These are phyloP conservation scores for Nipponia nippon DNA, from an alignment of 2,113 vertebrate genomes.

Conservation along the genomic window DNA sequence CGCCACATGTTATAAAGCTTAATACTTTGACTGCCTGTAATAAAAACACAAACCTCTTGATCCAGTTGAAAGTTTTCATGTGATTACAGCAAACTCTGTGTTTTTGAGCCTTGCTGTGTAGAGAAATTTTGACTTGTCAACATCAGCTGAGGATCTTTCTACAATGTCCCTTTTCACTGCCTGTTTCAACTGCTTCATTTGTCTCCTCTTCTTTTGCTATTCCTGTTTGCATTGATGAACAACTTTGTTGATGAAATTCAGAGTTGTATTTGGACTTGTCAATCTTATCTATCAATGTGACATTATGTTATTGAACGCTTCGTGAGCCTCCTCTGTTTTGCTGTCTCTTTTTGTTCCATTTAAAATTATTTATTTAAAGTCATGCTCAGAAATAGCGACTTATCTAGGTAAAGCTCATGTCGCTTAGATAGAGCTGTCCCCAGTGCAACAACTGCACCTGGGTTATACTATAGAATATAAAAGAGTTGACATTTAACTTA, in stretches of 20 bases:
- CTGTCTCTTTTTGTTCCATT: not conserved
- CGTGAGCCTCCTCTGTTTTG: not conserved
- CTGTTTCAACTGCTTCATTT: not conserved
- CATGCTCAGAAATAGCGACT: not conserved
- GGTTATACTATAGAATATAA: not conserved
- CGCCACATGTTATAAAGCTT: not conserved
- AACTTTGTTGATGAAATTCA: not conserved
- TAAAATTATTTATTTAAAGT: not conserved
- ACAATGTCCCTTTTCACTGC: not conserved
- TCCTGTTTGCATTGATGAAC: not conserved
- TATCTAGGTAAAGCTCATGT: not conserved
- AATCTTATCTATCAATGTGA: slow-evolving; percentile 1
- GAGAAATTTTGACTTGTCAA: not conserved
- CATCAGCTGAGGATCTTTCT: not conserved
- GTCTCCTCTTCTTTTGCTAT: not conserved
- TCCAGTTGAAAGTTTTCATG: not conserved
- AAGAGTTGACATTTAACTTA: not conserved
- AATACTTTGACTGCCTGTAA: not conserved
- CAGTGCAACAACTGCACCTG: not conserved
- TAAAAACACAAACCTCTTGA: not conserved
- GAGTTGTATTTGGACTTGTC: slow-evolving; percentile 13
- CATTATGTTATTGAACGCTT: not conserved
- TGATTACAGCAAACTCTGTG: not conserved
- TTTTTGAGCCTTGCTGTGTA: not conserved
- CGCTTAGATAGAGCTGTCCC: not conserved